Evolutionary conservation across 2,888 invertebrate genomes (phyloP).

Genomic region (Clanis bilineata): DNA sequence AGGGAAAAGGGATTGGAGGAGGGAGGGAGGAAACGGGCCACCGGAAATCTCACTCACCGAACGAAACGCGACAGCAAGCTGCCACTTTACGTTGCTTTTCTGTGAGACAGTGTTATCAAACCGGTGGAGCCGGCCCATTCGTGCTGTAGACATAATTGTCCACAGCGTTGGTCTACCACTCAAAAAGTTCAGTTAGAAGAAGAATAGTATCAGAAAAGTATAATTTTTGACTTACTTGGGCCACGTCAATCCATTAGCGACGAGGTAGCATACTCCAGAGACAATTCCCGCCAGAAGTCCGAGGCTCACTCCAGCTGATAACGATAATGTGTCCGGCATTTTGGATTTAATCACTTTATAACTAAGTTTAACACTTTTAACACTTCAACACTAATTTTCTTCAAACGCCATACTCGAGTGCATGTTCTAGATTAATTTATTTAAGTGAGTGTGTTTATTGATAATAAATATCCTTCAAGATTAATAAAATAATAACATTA

Average conservation of each 20-base stretch:
- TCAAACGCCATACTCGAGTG: background rate
- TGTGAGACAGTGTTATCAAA: too few relatives aligned
- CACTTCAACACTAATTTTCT: conserved; percentile 20
- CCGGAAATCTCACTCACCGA: too few relatives aligned
- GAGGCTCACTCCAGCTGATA: conserved; percentile 84
- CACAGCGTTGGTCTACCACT: too few relatives aligned
- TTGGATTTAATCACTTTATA: conserved; percentile 23
- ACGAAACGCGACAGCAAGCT: too few relatives aligned
- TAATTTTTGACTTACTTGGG: conserved; percentile 72
- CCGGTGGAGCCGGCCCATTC: too few relatives aligned
- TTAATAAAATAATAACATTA: background rate
- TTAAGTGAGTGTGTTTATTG: background rate
- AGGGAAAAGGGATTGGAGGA: too few relatives aligned
- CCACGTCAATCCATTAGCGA: conserved; percentile 79
- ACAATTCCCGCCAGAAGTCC: conserved; percentile 86
- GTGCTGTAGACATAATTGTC: too few relatives aligned
- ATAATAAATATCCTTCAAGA: too few relatives aligned
- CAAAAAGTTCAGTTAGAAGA: background rate
- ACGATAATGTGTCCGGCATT: conserved; percentile 82
- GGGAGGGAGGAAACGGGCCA: too few relatives aligned
- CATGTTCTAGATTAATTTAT: background rate
- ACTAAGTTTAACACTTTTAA: conserved; percentile 21
- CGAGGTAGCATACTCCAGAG: conserved; percentile 85
- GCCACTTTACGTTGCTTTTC: too few relatives aligned
- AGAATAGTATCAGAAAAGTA: background rate